phyloP scores from a whole-genome alignment of 2,797 vertebrate genomes.

The Valencia hispanica region DNA sequence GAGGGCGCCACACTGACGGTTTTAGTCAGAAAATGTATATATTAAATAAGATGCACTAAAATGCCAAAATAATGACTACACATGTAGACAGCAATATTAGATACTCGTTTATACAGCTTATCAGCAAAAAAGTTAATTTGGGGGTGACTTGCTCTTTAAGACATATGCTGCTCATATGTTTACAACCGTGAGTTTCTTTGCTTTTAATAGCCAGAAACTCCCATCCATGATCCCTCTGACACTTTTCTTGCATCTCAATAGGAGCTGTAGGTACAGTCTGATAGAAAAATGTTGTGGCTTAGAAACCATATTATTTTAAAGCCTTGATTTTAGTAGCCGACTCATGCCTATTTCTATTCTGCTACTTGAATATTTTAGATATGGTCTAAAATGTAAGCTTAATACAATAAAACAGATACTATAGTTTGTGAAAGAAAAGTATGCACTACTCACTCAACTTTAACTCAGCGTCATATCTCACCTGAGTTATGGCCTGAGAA shows the following conservation, averaged over 20 bases:
- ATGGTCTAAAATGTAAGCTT: too few species aligned
- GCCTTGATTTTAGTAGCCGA: neutral
- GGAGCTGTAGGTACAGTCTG: neutral
- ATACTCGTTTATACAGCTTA: too few species aligned
- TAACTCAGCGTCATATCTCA: neutral
- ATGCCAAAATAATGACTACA: too few species aligned
- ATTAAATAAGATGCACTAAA: too few species aligned
- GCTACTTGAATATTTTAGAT: neutral
- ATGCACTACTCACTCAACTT: neutral
- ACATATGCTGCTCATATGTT: too few species aligned
- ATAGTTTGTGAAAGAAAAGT: neutral
- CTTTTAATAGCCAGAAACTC: neutral
- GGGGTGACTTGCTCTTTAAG: too few species aligned
- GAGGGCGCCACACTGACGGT: too few species aligned
- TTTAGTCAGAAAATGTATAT: too few species aligned
- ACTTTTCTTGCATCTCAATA: neutral
- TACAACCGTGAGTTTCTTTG: too few species aligned
- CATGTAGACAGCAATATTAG: too few species aligned
- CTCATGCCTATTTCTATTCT: neutral
- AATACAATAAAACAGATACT: neutral
- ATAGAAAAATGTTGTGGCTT: neutral
- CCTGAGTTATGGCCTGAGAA: neutral
- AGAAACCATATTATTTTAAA: neutral
- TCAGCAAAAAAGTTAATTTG: too few species aligned
- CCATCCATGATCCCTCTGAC: neutral